Base-by-base conservation (phyloP, 2,113 vertebrate genomes). In the Apeltes quadracus region DNA sequence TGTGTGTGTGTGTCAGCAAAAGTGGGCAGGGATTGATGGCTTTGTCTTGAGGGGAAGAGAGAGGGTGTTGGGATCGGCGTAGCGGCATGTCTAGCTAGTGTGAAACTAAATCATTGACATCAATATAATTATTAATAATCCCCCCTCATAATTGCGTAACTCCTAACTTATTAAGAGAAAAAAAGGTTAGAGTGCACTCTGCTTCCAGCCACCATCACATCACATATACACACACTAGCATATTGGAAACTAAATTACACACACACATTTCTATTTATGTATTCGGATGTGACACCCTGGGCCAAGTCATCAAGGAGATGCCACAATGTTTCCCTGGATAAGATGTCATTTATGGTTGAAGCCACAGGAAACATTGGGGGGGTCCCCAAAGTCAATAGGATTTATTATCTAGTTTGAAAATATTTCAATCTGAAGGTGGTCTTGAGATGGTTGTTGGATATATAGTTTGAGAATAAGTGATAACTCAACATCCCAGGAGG, bases 1-100 rank as follows among this genome's bases (percentile, higher is more conserved):
- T n/a, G n/a, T n/a, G n/a, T n/a, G n/a, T n/a, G n/a, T n/a, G n/a
- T n/a, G n/a, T 89, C 84, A 88, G 83, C 83, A 85, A 69, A 90
- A 87, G 75, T 85, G 71, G 75, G 73, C 82, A 87, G 71, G 79
- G 76, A 84, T 85, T 72, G 71, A 87, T 86, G 67, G 69, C 53
- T 83, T 67, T 74, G 78, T 81, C 85, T 80, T 72, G 51, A 83
- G 79, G 85, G 76, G 41, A 67, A 56, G 32, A 48, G 48, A 43
- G 43, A 56, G 57, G 62, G 61, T 53, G 74, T 7, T 34, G 32
- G 32, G 32, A 34, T 34, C 3, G 32, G 29, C 29, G 29, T 32
- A 32, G 29, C 29, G 29, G 4, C 5, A 34, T 34, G 32, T 34
- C 32, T 7, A 34, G 32, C 32, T 34, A 6, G 32, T 34, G 32